These are phyloP conservation scores for Apodemus agrarius DNA, from an alignment of 2,797 vertebrate species.

Conservation along the genomic window DNA sequence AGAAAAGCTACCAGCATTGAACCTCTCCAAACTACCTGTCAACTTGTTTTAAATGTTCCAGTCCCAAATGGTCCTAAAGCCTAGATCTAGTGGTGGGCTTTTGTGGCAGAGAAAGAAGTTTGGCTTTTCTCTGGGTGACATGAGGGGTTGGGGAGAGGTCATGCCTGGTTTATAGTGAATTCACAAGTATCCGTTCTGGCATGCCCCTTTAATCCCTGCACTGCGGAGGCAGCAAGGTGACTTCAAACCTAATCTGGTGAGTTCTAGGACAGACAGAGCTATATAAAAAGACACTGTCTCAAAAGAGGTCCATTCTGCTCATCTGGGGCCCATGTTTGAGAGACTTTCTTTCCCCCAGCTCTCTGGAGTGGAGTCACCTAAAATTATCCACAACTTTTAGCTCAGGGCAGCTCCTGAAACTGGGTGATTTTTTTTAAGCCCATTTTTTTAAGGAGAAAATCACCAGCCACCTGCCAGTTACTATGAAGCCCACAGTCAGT, in stretches of 20 bases:
- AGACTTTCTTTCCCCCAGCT: background rate
- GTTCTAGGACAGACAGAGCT: background rate
- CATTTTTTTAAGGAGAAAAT: conserved; percentile 21
- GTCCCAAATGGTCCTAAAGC: background rate
- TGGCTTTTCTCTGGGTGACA: background rate
- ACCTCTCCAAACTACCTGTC: background rate
- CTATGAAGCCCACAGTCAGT: background rate
- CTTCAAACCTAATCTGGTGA: background rate
- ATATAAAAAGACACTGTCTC: background rate
- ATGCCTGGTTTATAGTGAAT: background rate
- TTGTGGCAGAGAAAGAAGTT: background rate
- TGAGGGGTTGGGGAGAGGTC: background rate
- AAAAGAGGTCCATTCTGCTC: background rate
- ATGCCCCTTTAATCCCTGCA: background rate
- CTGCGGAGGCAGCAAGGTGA: background rate
- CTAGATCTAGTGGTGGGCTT: background rate
- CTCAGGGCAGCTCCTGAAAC: no score
- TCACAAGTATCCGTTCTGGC: background rate
- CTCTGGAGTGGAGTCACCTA: no score
- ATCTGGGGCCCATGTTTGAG: background rate
- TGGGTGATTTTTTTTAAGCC: no score
- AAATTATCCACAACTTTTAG: no score
- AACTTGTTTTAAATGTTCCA: background rate
- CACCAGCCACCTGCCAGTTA: background rate
- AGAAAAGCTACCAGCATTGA: background rate